Evolutionary conservation across 1,140 invertebrate genomes (phyloP).

Genomic region (Agrypnia vestita): DNA sequence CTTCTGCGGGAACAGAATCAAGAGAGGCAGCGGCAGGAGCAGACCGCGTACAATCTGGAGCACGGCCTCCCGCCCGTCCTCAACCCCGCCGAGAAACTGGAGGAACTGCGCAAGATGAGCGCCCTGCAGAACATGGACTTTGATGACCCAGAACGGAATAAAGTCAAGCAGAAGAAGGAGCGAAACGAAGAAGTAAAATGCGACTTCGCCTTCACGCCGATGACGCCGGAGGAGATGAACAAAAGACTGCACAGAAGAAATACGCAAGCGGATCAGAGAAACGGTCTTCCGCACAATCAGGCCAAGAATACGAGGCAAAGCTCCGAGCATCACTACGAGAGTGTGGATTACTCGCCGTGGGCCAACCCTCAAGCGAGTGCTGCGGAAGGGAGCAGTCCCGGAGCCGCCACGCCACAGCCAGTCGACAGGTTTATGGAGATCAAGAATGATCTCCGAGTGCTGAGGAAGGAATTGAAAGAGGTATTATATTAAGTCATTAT

Average conservation of each 20-base stretch:
- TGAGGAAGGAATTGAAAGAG: conserved; percentile 57
- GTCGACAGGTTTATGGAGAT: conserved; percentile 58
- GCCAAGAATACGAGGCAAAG: background rate
- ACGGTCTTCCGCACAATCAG: background rate
- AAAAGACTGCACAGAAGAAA: conserved; percentile 20
- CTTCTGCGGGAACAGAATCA: conserved; percentile 62
- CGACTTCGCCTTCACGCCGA: conserved; percentile 41
- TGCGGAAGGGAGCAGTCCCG: background rate
- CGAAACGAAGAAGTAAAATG: background rate
- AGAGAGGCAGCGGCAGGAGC: conserved; percentile 58
- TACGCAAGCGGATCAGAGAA: background rate
- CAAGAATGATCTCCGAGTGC: conserved; percentile 53
- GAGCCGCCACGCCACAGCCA: conserved; percentile 2
- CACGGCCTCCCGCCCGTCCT: conserved; percentile 64
- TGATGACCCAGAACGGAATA: conserved; percentile 9
- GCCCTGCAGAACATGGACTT: conserved; percentile 53
- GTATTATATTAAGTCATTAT: too few relatives aligned
- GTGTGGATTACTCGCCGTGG: conserved; percentile 37
- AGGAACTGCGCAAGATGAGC: conserved; percentile 66
- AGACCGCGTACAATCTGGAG: conserved; percentile 59
- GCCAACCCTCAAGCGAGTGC: background rate
- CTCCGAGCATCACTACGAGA: conserved; percentile 45
- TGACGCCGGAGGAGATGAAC: conserved; percentile 41
- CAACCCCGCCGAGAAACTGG: conserved; percentile 65
- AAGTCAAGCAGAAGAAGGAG: conserved; percentile 28